Base-by-base conservation (phyloP, 2,888 invertebrate genomes). In the Odiellus spinosus region DNA sequence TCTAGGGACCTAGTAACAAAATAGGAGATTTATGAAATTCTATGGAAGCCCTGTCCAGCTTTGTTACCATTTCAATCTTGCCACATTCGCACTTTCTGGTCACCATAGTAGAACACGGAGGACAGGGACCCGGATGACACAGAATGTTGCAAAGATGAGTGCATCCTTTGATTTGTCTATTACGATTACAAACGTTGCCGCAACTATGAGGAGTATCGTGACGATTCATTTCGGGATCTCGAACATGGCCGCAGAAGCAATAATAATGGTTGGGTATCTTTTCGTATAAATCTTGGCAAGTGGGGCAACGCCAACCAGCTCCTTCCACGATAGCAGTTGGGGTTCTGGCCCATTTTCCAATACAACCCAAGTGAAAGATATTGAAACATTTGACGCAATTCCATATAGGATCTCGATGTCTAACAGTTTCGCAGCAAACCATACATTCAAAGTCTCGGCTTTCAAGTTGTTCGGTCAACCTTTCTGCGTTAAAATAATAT, bases 121-220 rank as follows among this genome's bases (percentile, higher is more conserved):
- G 88, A 67, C 95, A 95, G 0, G 91, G 88, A 0, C 95, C 95
- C 0, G 93, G 93, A 65, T 95, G 93, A 62, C 91, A 93, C 1
- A 81, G 71, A 56, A 88, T 67, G 11, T 76, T 79, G 65, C 90
- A 90, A 0, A 61, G 62, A 56, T 73, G 72, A 11, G 60, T 59
- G 55, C 73, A 73, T 50, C 64, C 63, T 41, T 43, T 60, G 59
- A 49, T 66, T 57, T 62, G 74, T 62, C 54, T 71, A 59, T 59
- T 74, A n/a, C 53, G 46, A 15, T 75, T 73, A 62, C 96, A 96
- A 0, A 80, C 69, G 55, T 84, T 80, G 0, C 91, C 93, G 64
- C 96, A 96, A 20, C 84, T 82, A 67, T 96, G 96, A 0, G 95
- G 87, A 10, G 78, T 76, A 48, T 80, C 78, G 39, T 76, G 75